Evolutionary conservation across 2,888 invertebrate species (phyloP), one percentile per base, ranked within the genome.

Genomic region (Drosophila falleni): DNA sequence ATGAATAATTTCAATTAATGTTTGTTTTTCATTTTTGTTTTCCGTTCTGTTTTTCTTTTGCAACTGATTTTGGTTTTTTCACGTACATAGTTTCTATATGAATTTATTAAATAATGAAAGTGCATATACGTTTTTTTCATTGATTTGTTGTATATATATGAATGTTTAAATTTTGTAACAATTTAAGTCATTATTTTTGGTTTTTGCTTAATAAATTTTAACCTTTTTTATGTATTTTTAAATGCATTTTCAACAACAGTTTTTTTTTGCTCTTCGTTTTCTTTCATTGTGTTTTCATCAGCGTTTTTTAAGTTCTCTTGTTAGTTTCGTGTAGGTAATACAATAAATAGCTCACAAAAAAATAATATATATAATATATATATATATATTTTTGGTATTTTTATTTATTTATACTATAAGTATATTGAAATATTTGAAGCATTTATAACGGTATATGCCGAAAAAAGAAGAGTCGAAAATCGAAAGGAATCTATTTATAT

Each of bases 1-100:
- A 87, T 87, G 74, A 82, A 82, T 84, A 85, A 80, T 75, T 80
- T 72, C 82, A 84, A 84, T 82, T 67, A 76, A 87, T 80, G 56
- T 53, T 51, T 13, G 5, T 15, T 62, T 67, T 49, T 23, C 35
- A 41, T 60, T 26, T 53, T 51, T 10, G 31, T 54, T 46, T 39
- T 60, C 23, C 55, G 31, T 19, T 26, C 51, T 55, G 19, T 39
- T 64, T 64, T 74, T 51, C 31, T 41, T 19, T 63, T 53, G 54
- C 51, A 61, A 53, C 64, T 65, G 65, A 65, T 33, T 59, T 53
- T 74, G 55, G 23, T 50, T 50, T 23, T 23, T 50, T 63, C 62
- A 63, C 61, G 19, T 65, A 62, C 51, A 71, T 60, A 71, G 58
- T 64, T 37, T 62, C 51, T 62, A 66, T 81, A 80, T 71, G 68